These are phyloP conservation scores for Tadarida brasiliensis DNA, from an alignment of 2,797 vertebrate genomes.

Conservation along the genomic window DNA sequence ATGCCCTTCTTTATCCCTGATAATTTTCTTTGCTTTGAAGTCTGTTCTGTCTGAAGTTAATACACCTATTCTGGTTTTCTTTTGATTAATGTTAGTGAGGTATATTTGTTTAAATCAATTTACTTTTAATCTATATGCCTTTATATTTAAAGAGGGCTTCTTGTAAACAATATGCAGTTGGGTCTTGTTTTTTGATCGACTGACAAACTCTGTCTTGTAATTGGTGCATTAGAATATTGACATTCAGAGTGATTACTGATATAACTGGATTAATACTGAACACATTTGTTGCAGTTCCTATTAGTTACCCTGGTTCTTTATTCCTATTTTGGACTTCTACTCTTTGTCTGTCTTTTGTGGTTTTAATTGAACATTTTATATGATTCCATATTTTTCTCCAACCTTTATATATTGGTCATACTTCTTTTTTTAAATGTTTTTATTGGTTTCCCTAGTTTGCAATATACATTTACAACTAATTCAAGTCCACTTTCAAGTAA, in stretches of 20 bases:
- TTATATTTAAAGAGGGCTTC: background rate
- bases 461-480: conserved; percentile 7
- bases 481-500: background rate
- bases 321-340: background rate
- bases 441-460: background rate
- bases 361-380: background rate
- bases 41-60: background rate
- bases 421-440: background rate
- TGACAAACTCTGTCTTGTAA: background rate
- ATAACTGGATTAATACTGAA: background rate
- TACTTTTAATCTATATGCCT: background rate
- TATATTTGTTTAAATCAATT: background rate
- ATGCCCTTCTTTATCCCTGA: background rate
- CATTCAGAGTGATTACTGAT: background rate
- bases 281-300: background rate
- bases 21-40: background rate
- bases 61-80: background rate
- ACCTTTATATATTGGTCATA: background rate
- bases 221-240: background rate
- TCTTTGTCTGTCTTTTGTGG: background rate
- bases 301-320: background rate
- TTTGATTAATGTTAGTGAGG: background rate
- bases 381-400: background rate
- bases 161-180: background rate
- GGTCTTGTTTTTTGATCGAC: background rate